Evolutionary conservation across 2,113 vertebrate genomes (phyloP), one percentile per base, ranked within the genome.

Genomic region (Eulemur macaco): DNA sequence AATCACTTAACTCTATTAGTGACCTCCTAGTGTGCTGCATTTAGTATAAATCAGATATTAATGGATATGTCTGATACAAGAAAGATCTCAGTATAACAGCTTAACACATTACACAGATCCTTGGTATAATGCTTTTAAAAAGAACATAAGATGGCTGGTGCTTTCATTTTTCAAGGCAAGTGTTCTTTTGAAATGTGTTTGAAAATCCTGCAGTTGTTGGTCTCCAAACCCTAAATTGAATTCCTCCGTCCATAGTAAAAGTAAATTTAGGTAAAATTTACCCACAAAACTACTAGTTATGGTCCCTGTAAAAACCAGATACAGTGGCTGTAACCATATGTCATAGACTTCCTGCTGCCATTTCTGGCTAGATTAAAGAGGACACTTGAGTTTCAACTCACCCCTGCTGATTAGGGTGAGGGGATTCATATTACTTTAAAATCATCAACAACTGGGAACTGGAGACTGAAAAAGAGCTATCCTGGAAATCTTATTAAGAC

Each of bases 181-280:
- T 82, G 13, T 25, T 96, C 71, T 77, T 92, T 93, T 85, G 58
- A 96, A 93, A 37, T 89, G 5, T 93, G 18, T 97, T 95, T 84
- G 54, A 74, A 95, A 76, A 71, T 80, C 12, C 54, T 96, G 34
- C 17, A 13, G n/a, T 96, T 93, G 29, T 27, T 98, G 89, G 18
- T 86, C 93, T 97, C 68, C 93, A 97, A 95, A 94, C 45, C 74
- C 86, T 96, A 80, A 96, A 82, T 4, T 42, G 47, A 95, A 80
- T 42, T 97, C 63, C 47, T 97, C 18, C 54, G 97, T 86, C n/a
- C 64, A 52, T 73, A 98, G 45, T 95, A 93, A 78, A 94, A 97
- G 92, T 95, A 63, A 96, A 94, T 69, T 95, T 96, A 94, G 92
- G 92, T 97, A 94, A 74, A 98, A 97, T 31, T 97, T 91, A 73